Base-by-base conservation (phyloP, 2,888 invertebrate species). In the Erynnis tages region DNA sequence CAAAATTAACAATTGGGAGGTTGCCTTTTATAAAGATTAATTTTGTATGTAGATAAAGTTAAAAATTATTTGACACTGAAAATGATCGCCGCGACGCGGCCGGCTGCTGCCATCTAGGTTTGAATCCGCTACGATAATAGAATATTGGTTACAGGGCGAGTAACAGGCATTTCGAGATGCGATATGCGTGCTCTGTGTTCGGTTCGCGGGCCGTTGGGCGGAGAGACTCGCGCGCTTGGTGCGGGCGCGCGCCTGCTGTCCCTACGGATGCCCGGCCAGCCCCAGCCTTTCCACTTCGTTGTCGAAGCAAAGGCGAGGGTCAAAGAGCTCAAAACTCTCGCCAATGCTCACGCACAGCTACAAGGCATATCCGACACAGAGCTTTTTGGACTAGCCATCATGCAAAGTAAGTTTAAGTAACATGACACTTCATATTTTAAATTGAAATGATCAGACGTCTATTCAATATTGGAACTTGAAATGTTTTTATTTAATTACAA, bases 341-440 rank as follows among this genome's bases (percentile, higher is more conserved):
- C 95, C 90, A 94, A 93, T 80, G 91, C 93, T 59, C 94, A 96
- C 87, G 93, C 96, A 70, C 93, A 93, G 74, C 92, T 95, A 77
- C 93, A 94, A 89, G 95, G 94, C 83, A 93, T 96, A 92, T 92
- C 93, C 85, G 96, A 96, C 86, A 93, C 93, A 73, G 94, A 96
- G 76, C 93, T 96, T 70, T 96, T 96, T 90, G 96, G 96, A 74
- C 90, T 97, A 79, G 95, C 96, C 69, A 91, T 94, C 73, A 91
- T 94, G 76, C 94, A 94, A 91, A 96, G 96, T 96, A 82, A 93
- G 84, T 69, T 27, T 7, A n/a, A 5, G 19, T 13, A 7, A 38
- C n/a, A 10, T 38, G 11, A 13, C 6, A n/a, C 1, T 1, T 4
- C n/a, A 17, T 25, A 4, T 40, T 25, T 1, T 16, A 40, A 40